These are phyloP conservation scores for Acrocephalus scirpaceus DNA, from an alignment of 2,797 vertebrate genomes.

Conservation along the genomic window DNA sequence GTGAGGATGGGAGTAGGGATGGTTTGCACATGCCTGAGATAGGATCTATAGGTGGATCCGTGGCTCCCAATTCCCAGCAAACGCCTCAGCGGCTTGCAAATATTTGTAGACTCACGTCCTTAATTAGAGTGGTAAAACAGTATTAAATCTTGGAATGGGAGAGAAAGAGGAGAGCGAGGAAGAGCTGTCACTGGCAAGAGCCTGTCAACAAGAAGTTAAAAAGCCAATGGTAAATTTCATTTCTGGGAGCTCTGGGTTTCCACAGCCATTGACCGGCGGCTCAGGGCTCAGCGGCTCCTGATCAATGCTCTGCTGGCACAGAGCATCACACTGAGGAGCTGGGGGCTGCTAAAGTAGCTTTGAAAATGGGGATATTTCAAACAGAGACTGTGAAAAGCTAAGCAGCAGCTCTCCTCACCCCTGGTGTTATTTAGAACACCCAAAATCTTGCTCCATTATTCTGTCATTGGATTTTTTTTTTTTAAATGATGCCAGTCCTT, in stretches of 20 bases:
- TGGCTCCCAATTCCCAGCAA: not conserved
- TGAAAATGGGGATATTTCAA: not conserved
- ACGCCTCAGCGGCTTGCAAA: accelerated
- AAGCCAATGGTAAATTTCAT: constrained; percentile 18
- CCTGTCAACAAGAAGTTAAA: constrained; percentile 3
- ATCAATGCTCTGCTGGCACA: too few relatives aligned
- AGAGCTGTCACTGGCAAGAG: not conserved
- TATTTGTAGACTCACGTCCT: not conserved
- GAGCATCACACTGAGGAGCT: too few relatives aligned
- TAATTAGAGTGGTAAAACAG: not conserved
- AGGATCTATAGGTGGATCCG: not conserved
- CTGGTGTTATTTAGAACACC: not conserved
- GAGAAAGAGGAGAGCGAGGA: not conserved
- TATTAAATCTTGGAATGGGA: not conserved
- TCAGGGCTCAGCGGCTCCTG: not conserved
- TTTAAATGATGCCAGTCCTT: constrained; percentile 12
- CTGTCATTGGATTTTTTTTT: not conserved
- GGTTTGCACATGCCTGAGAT: not conserved
- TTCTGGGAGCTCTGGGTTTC: not conserved
- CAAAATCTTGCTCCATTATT: not conserved
- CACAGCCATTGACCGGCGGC: not conserved
- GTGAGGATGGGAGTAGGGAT: not conserved
- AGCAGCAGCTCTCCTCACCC: not conserved
- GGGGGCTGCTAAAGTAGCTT: too few relatives aligned
- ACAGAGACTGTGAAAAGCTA: not conserved